Evolutionary conservation across 2,797 vertebrate genomes (phyloP), one percentile per base, ranked within the genome.

Genomic region (Coendou prehensilis): DNA sequence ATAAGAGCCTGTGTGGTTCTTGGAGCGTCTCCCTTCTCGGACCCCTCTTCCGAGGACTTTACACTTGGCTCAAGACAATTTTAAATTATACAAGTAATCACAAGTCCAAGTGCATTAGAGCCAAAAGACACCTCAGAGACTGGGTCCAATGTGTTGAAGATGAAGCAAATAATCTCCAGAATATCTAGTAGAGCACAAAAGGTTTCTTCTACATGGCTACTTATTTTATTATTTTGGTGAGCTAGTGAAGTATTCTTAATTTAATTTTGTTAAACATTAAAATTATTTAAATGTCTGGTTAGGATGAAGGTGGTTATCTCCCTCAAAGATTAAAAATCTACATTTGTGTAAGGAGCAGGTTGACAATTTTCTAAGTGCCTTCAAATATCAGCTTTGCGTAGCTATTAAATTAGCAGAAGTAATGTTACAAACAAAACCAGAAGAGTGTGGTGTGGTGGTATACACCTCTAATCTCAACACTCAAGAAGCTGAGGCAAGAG

Each of bases 381-480:
- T 96, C 61, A 92, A 84, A 85, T 76, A 78, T 4, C 15, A 18
- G 18, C 67, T 88, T 95, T 80, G 59, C 61, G 69, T 78, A 88
- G 33, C 30, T 95, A 13, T 73, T 73, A 81, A 85, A 76, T 85
- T 64, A 93, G 30, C 56, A 79, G 10, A 59, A 76, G 9, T 73
- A 87, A 41, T 56, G 6, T 45, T 81, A 95, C 85, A 90, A 92
- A 86, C 57, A 87, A 93, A 92, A 81, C 9, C 91, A 93, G 91
- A 93, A 93, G 33, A 28, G 5, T 10, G 71, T 15, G 45, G 73
- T 14, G 26, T 30, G 45, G 26, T 28, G 26, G 73, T 45, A 30
- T 2, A 47, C 14, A 50, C 71, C 41, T 14, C 10, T 45, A 14
- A 73, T 73, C 22, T 3, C 71, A 45, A 23, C 33, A 69, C 13